Base-by-base conservation (phyloP, 2,888 invertebrate genomes). In the Fragum whitleyi region DNA sequence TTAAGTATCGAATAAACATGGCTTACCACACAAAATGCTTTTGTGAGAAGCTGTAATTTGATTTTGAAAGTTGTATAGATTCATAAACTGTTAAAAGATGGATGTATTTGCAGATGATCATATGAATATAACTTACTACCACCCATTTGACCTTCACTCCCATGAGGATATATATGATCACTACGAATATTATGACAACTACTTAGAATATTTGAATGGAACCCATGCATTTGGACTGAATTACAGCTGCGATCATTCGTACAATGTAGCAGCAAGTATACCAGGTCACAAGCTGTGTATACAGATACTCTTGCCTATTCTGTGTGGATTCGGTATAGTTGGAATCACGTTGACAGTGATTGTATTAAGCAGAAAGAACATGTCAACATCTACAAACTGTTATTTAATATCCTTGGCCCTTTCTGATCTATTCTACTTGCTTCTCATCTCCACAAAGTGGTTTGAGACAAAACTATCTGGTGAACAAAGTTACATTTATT, bases 381-480 rank as follows among this genome's bases (percentile, higher is more conserved):
- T 93, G 93, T 90, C 89, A 67, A 93, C 93, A 11, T 93, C 93
- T 5, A 93, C 93, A 2, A 93, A 93, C 87, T 90, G 90, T 74
- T 93, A 93, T 80, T 86, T 93, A 32, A 92, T 89, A 26, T 92
- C 91, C 1, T 76, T 93, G 23, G 91, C 93, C 1, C 86, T 91
- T 14, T 90, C 93, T 1, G 93, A 93, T 82, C 81, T 93, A 21
- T 76, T 91, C 11, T 93, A 92, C 73, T 87, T 93, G 5, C 42
- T 91, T 1, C 79, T 92, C 2, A 74, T 92, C 62, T 86, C 90
- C 6, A 77, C 79, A 14, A 84, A 74, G 67, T 81, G 76, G 23
- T 51, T 87, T n/a, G 86, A 83, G 53, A 77, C 78, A 11, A 65
- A 74, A 36, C 59, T 86, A 21, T 42, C 75, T 0, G 21, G 29